Evolutionary conservation across 2,113 vertebrate species (phyloP).

Genomic region (Xiphias gladius): DNA sequence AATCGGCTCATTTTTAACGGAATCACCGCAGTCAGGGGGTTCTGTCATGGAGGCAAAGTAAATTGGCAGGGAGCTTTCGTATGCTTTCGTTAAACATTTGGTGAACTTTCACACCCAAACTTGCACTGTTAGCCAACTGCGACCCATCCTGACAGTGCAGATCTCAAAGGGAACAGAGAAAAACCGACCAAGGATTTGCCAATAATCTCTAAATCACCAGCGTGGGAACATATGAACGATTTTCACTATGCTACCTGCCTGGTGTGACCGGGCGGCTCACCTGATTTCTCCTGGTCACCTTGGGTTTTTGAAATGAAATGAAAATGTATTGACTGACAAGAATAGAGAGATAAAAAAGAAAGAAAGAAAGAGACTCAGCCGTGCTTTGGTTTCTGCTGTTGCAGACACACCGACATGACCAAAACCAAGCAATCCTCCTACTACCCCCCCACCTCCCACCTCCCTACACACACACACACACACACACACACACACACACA

Average conservation of each 20-base stretch:
- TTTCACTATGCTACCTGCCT: neutral
- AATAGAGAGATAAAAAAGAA: neutral
- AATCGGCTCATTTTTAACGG: neutral
- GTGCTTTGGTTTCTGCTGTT: slow-evolving; percentile 40
- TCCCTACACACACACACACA: slow-evolving; percentile 13
- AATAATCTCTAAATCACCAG: too few species aligned
- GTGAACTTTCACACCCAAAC: neutral
- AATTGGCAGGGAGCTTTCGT: too few species aligned
- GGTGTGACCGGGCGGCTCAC: neutral
- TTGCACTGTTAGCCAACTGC: too few species aligned
- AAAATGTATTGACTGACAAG: too few species aligned
- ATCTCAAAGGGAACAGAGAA: too few species aligned
- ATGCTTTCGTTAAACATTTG: too few species aligned
- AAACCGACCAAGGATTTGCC: neutral
- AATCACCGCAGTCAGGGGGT: neutral
- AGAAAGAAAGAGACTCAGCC: slow-evolving; percentile 18
- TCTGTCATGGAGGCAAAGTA: too few species aligned
- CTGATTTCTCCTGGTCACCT: neutral
- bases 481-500: slow-evolving; percentile 32
- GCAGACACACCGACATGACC: slow-evolving; percentile 43
- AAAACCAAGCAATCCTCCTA: slow-evolving; percentile 41
- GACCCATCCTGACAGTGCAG: too few species aligned
- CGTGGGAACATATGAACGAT: neutral
- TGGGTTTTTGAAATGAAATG: neutral
- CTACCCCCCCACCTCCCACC: neutral